phyloP scores from a whole-genome alignment of 2,113 vertebrate species.

The Uria aalge region DNA sequence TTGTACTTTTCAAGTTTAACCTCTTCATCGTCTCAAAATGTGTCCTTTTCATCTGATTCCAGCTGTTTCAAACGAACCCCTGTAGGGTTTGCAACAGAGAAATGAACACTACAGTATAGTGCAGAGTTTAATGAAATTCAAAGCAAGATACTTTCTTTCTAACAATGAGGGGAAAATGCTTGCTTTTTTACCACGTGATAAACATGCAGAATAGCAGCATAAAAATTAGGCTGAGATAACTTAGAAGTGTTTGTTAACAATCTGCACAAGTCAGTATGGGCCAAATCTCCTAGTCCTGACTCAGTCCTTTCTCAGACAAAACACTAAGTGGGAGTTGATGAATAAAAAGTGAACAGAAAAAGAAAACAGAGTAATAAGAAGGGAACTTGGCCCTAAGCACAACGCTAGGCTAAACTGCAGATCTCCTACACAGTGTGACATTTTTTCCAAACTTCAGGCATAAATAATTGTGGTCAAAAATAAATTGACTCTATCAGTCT shows the following conservation, averaged over 20 bases:
- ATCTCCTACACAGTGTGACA: background rate
- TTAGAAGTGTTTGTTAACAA: background rate
- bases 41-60: background rate
- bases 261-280: background rate
- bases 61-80: slow-evolving; percentile 27
- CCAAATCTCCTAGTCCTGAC: background rate
- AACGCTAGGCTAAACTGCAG: background rate
- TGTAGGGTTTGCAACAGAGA: background rate
- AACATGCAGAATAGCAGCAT: background rate
- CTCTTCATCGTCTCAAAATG: background rate
- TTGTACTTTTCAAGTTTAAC: slow-evolving; percentile 58
- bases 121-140: background rate
- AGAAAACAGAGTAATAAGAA: background rate
- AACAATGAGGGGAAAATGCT: background rate
- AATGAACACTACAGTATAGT: background rate
- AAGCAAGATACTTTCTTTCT: background rate
- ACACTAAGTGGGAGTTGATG: slow-evolving; percentile 11
- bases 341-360: background rate
- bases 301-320: slow-evolving; percentile 19
- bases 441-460: background rate
- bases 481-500: background rate
- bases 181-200: background rate
- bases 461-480: background rate
- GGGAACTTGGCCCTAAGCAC: background rate
- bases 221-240: background rate